Evolutionary conservation across 2,888 invertebrate genomes (phyloP).

Genomic region (Iselma pallidipennis): DNA sequence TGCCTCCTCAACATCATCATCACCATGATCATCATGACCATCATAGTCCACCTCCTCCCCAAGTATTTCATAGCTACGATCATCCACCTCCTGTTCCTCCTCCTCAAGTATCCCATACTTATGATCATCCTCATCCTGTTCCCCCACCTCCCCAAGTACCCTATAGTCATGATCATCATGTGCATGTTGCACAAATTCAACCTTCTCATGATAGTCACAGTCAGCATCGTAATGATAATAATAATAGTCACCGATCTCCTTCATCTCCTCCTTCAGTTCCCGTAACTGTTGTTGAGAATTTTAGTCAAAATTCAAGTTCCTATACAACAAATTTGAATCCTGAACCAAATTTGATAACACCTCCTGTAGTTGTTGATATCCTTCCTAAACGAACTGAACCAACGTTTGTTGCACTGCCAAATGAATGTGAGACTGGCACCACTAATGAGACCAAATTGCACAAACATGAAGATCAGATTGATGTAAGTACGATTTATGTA

Average conservation of each 20-base stretch:
- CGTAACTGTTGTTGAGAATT: not conserved
- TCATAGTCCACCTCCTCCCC: slow-evolving; percentile 31
- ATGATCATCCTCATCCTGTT: slow-evolving; percentile 8
- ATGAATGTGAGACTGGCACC: slow-evolving; percentile 46
- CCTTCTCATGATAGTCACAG: not conserved
- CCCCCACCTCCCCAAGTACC: slow-evolving; percentile 10
- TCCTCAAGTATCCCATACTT: slow-evolving; percentile 17
- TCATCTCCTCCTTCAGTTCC: not conserved
- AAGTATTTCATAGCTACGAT: too few relatives aligned
- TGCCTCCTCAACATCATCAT: not conserved
- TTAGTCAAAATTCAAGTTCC: not conserved
- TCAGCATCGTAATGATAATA: not conserved
- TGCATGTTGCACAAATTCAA: slow-evolving; percentile 1
- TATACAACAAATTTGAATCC: not conserved
- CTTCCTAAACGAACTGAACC: slow-evolving; percentile 11
- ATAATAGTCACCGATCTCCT: not conserved
- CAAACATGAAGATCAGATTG: slow-evolving; percentile 40
- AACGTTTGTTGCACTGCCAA: slow-evolving; percentile 39
- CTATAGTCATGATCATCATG: slow-evolving; percentile 21
- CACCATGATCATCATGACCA: slow-evolving; percentile 19
- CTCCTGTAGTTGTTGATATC: slow-evolving; percentile 6
- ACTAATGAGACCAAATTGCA: slow-evolving; percentile 47
- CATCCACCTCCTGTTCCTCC: not conserved
- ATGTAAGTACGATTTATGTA: slow-evolving; percentile 44
- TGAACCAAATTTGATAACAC: not conserved